Evolutionary conservation across 1,140 invertebrate species (phyloP).

Genomic region (Temnothorax curvispinosus): DNA sequence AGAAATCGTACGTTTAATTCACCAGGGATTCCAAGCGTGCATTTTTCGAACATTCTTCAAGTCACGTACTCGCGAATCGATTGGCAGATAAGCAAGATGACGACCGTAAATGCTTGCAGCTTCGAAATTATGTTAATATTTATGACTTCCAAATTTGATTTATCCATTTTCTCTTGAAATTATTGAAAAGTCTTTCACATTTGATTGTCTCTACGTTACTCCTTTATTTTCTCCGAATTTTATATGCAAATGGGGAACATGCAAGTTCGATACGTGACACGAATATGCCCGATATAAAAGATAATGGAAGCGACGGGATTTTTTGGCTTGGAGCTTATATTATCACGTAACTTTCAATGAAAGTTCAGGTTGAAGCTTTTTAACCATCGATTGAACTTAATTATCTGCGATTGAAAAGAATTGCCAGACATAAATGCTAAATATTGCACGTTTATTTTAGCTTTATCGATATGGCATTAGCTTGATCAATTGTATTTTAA

Average conservation of each 20-base stretch:
- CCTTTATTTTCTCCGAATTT: slow-evolving; percentile 45
- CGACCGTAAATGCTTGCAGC: not conserved
- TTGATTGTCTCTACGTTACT: slow-evolving; percentile 5
- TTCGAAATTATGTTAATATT: slow-evolving; percentile 44
- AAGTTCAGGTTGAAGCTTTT: slow-evolving; percentile 9
- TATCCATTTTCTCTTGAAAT: not conserved
- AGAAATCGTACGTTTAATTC: not conserved
- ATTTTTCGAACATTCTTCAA: not conserved
- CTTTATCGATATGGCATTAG: not conserved
- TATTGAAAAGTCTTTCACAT: slow-evolving; percentile 27
- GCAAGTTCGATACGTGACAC: slow-evolving; percentile 62
- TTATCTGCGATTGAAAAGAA: not conserved
- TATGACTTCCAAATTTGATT: slow-evolving; percentile 27
- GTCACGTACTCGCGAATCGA: slow-evolving; percentile 13
- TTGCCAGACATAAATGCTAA: not conserved
- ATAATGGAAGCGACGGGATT: slow-evolving; percentile 59
- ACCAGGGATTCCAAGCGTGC: not conserved
- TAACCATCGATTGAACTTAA: not conserved
- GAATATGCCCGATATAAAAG: slow-evolving; percentile 47
- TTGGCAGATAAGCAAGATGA: not conserved
- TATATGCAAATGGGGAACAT: slow-evolving; percentile 52
- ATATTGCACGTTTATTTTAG: not conserved
- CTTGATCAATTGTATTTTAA: not conserved
- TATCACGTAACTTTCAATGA: slow-evolving; percentile 1
- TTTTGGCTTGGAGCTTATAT: slow-evolving; percentile 18